Evolutionary conservation across 2,113 vertebrate species (phyloP).

Genomic region (Beaufortia kweichowensis): DNA sequence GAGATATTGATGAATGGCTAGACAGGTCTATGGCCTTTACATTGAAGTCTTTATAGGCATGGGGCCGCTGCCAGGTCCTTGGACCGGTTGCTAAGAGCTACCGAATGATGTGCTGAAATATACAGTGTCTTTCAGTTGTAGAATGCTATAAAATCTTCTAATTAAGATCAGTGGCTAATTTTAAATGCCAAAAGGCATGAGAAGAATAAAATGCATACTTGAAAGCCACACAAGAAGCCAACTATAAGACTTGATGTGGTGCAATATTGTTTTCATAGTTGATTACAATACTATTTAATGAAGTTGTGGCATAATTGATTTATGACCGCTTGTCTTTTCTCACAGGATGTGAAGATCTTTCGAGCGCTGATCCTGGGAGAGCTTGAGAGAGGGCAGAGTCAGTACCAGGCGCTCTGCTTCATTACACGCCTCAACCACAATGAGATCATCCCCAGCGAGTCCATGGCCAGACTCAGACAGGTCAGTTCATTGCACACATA

Average conservation of each 20-base stretch:
- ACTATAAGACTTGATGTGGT: neutral
- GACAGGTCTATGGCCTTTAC: conserved; percentile 65
- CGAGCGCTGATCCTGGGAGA: conserved; percentile 93
- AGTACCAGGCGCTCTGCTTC: conserved; percentile 95
- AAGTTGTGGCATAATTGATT: neutral
- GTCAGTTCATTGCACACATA: conserved; percentile 59
- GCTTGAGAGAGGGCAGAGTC: conserved; percentile 93
- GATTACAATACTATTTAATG: no score
- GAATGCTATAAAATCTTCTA: conserved; percentile 37
- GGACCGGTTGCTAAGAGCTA: conserved; percentile 65
- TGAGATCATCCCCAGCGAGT: conserved; percentile 97
- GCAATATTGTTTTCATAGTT: no score
- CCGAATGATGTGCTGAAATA: conserved; percentile 48
- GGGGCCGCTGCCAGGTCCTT: conserved; percentile 60
- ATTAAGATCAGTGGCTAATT: conserved; percentile 7
- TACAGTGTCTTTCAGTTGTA: conserved; percentile 36
- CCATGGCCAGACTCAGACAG: conserved; percentile 95
- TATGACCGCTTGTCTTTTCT: neutral
- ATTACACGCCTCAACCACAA: conserved; percentile 86
- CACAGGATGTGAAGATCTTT: conserved; percentile 95
- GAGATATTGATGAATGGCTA: conserved; percentile 62
- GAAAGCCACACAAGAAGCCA: neutral
- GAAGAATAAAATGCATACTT: neutral
- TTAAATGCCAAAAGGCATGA: neutral
- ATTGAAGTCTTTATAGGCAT: conserved; percentile 65